Percentiles rank a stretch among this genome's conserved stretches.
These are phyloP conservation scores for Anastrepha ludens DNA, from an alignment of 1,140 invertebrate genomes.

Conservation along the genomic window DNA sequence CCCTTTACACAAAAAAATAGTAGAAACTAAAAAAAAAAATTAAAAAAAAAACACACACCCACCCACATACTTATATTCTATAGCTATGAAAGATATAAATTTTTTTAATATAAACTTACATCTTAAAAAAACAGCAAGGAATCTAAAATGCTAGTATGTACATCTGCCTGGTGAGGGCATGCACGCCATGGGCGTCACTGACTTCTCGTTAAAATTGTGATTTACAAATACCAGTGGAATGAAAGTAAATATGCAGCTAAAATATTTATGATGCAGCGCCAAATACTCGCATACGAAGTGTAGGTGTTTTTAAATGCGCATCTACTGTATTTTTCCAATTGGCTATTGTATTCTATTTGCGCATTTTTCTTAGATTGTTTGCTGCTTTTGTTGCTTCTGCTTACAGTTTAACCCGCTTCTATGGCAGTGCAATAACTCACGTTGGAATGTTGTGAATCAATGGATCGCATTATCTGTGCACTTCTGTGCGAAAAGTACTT, in stretches of 20 bases:
- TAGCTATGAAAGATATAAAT: no score
- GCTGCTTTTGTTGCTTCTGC: neutral
- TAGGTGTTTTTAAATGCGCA: neutral
- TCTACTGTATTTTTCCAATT: neutral
- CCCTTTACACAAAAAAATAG: no score
- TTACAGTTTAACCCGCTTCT: neutral
- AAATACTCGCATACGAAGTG: neutral
- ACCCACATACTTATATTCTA: no score
- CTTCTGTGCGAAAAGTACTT: no score
- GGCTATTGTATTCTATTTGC: neutral
- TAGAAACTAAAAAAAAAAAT: no score
- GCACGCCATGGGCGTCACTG: neutral
- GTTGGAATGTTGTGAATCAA: neutral
- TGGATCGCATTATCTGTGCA: neutral
- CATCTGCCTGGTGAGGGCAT: neutral
- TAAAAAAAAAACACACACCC: no score
- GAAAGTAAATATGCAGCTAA: neutral
- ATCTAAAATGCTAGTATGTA: no score
- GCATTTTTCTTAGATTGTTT: neutral
- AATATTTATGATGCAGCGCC: neutral
- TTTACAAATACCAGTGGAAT: neutral
- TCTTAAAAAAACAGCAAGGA: no score
- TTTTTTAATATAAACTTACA: no score
- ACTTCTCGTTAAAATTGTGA: neutral
- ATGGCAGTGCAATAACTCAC: neutral